Evolutionary conservation across 2,113 vertebrate species (phyloP).

Genomic region (Cygnus buccinator): DNA sequence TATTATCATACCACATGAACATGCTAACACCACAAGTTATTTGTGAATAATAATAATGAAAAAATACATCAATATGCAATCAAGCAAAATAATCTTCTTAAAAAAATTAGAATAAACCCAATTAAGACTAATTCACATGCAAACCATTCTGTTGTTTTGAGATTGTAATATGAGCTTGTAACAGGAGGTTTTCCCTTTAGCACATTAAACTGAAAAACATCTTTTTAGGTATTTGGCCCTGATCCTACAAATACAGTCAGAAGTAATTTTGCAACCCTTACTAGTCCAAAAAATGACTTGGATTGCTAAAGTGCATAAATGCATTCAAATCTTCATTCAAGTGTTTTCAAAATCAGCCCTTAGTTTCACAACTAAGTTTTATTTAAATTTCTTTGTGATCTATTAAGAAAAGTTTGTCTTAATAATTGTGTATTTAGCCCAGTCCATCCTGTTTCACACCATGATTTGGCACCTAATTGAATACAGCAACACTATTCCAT

Average conservation of each 20-base stretch:
- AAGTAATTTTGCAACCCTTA: not conserved
- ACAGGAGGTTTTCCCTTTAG: not conserved
- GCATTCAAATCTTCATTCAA: not conserved
- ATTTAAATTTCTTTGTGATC: not conserved
- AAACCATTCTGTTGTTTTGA: not conserved
- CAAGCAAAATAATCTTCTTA: not conserved
- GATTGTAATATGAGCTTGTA: not conserved
- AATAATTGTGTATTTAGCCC: not conserved
- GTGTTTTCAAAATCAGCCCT: not conserved
- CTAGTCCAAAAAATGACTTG: not conserved
- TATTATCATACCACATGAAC: not conserved
- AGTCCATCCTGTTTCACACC: not conserved
- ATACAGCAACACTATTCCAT: not conserved
- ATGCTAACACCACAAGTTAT: not conserved
- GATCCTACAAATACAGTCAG: not conserved
- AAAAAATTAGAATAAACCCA: not conserved
- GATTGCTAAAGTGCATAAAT: not conserved
- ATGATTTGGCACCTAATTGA: not conserved
- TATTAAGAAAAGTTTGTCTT: not conserved
- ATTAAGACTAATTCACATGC: not conserved
- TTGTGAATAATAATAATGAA: not conserved
- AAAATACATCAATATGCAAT: not conserved
- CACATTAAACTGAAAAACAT: not conserved
- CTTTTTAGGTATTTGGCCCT: not conserved
- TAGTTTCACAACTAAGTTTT: not conserved